These are phyloP conservation scores for Tetramorium alpestre DNA, from an alignment of 1,140 invertebrate genomes.

Conservation along the genomic window DNA sequence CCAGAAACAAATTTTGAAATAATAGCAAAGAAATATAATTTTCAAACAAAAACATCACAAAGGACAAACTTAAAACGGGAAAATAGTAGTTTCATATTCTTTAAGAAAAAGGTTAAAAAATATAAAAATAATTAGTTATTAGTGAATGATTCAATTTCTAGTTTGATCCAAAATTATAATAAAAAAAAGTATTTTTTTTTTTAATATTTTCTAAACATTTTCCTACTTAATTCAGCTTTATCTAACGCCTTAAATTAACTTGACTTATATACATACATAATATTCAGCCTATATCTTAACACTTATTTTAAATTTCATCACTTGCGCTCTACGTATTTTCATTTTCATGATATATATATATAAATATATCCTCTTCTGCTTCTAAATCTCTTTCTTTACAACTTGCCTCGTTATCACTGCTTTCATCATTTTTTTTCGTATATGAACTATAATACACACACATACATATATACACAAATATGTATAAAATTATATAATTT, in stretches of 20 bases:
- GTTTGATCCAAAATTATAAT: not conserved
- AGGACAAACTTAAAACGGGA: not conserved
- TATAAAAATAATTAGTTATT: not conserved
- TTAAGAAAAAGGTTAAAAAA: not conserved
- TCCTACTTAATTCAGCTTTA: not conserved
- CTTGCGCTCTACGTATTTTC: not conserved
- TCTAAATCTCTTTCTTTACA: slow-evolving; percentile 2
- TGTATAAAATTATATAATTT: not conserved
- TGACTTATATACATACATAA: not conserved
- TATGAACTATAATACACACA: not conserved
- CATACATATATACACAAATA: not conserved
- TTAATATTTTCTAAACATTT: not conserved
- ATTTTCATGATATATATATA: not conserved
- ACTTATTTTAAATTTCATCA: not conserved
- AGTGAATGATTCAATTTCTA: not conserved
- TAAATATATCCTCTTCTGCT: not conserved
- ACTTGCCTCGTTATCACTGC: not conserved
- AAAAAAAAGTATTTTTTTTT: not conserved
- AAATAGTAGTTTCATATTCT: not conserved
- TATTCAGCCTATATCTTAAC: not conserved
- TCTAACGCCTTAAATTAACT: not conserved
- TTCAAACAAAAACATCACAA: not conserved
- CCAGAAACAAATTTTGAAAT: not conserved
- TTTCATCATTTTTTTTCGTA: not conserved
- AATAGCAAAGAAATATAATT: not conserved